phyloP scores from a whole-genome alignment of 2,888 invertebrate genomes.

The Chrysina gloriosa region DNA sequence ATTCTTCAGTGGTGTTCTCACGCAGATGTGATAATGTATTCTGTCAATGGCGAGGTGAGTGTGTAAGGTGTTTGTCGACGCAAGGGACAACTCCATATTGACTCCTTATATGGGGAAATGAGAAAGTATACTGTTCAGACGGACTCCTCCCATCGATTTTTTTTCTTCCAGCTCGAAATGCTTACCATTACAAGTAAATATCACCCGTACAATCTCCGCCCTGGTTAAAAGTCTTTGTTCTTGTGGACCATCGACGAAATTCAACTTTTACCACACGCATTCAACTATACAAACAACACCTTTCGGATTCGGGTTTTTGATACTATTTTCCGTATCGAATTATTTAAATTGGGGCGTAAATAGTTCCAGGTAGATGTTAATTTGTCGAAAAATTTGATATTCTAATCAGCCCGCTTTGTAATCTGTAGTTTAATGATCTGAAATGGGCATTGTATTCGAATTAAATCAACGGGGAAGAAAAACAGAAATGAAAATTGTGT shows the following conservation, averaged over 20 bases:
- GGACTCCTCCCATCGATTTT: conserved; percentile 48
- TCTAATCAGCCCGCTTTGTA: conserved; percentile 29
- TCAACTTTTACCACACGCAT: conserved; percentile 33
- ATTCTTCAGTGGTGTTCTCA: conserved; percentile 47
- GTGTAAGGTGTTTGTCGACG: conserved; percentile 48
- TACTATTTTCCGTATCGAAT: conserved; percentile 13
- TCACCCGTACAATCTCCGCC: conserved; percentile 33
- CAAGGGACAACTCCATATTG: conserved; percentile 49
- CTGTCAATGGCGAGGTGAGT: conserved; percentile 44
- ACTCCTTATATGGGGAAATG: conserved; percentile 51
- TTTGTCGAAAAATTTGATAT: conserved; percentile 35
- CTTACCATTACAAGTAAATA: conserved; percentile 41
- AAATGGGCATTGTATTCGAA: neutral
- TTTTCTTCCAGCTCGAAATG: conserved; percentile 44
- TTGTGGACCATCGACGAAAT: conserved; percentile 17
- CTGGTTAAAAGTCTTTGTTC: conserved; percentile 38
- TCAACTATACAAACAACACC: conserved; percentile 15
- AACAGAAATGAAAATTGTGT: no score
- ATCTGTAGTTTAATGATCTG: neutral
- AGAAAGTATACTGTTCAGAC: conserved; percentile 48
- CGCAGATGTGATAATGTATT: conserved; percentile 48
- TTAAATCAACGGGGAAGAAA: no score
- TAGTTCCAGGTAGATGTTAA: conserved; percentile 28
- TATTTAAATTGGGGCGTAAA: conserved; percentile 32
- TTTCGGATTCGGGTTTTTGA: conserved; percentile 9